Evolutionary conservation across 2,113 vertebrate species (phyloP).

Genomic region (Aix galericulata): DNA sequence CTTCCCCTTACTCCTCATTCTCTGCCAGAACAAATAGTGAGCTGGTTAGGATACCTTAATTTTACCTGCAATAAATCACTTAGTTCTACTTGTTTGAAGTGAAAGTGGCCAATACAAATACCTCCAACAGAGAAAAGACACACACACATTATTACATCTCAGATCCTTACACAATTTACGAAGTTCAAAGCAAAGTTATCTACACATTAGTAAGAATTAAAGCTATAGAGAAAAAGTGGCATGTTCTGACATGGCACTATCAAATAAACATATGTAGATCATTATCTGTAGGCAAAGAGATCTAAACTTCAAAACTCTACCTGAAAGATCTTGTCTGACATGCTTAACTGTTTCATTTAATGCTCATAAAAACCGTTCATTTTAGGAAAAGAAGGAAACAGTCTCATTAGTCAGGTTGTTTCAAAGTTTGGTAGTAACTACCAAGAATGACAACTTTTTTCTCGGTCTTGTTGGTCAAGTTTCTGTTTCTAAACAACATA

Average conservation of each 20-base stretch:
- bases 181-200: background rate
- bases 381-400: background rate
- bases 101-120: background rate
- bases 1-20: background rate
- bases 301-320: background rate
- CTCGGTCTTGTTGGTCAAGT: background rate
- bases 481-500: background rate
- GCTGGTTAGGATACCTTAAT: background rate
- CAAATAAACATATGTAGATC: background rate
- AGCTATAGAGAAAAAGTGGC: background rate
- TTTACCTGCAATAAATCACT: background rate
- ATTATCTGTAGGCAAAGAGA: background rate
- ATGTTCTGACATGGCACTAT: background rate
- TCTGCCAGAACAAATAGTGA: background rate
- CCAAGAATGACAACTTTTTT: background rate
- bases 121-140: background rate
- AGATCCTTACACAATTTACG: background rate
- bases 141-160: background rate
- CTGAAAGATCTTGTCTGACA: background rate
- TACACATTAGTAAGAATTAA: background rate
- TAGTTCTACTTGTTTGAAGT: background rate
- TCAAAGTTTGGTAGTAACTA: background rate
- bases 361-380: background rate
- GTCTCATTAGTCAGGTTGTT: background rate
- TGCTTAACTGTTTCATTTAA: background rate